Evolutionary conservation across 2,888 invertebrate species (phyloP).

Genomic region (Cataglyphis rosenhaueri): DNA sequence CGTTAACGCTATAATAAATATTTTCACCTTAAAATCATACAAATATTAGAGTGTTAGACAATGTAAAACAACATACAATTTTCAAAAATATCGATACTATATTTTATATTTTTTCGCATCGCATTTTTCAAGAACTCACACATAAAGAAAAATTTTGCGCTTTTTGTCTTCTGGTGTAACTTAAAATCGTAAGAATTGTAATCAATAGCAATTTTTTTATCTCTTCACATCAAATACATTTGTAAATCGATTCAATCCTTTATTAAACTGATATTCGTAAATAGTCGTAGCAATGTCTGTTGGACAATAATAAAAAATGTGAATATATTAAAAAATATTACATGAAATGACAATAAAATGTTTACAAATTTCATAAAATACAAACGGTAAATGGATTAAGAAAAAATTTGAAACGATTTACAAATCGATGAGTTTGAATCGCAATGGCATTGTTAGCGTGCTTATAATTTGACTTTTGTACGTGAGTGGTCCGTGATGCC

Average conservation of each 20-base stretch:
- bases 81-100: too few species aligned
- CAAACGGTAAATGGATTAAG: background rate
- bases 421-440: constrained; percentile 51
- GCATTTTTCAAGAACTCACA: background rate
- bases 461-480: constrained; percentile 92
- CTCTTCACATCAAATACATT: background rate
- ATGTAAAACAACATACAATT: too few species aligned
- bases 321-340: background rate
- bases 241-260: background rate
- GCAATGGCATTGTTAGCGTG: constrained; percentile 90
- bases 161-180: background rate
- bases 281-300: too few species aligned
- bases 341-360: background rate
- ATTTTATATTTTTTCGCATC: background rate
- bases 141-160: background rate
- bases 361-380: background rate
- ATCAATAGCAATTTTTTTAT: background rate
- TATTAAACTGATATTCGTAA: background rate
- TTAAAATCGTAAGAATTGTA: background rate
- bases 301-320: background rate
- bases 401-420: background rate
- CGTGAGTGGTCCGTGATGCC: constrained; percentile 89
- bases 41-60: too few species aligned
- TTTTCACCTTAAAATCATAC: too few species aligned
- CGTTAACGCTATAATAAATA: too few species aligned